Conservation (phyloP, 2,113 vertebrate genomes). For the Macquaria ambigua region DNA sequence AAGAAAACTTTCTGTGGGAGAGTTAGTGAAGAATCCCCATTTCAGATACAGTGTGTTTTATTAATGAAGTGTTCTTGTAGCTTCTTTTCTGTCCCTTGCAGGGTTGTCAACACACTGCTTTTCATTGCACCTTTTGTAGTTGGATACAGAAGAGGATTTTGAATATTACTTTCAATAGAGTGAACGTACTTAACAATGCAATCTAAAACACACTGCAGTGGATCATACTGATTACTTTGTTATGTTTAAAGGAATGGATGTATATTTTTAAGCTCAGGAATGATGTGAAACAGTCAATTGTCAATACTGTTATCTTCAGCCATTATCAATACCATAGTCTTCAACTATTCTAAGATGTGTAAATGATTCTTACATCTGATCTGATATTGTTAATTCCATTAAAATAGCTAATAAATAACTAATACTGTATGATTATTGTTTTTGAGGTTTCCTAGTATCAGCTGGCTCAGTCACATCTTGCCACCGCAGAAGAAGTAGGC, state of each 20-base stretch:
- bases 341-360: background rate
- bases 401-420: background rate
- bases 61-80: slow-evolving; percentile 12
- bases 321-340: background rate
- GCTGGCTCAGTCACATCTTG: background rate
- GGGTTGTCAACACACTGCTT: slow-evolving; percentile 10
- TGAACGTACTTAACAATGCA: background rate
- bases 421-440: background rate
- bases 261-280: background rate
- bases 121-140: slow-evolving; percentile 20
- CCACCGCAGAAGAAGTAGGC: background rate
- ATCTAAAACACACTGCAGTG: slow-evolving; percentile 1
- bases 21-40: slow-evolving; percentile 20
- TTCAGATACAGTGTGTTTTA: slow-evolving; percentile 11
- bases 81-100: background rate
- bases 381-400: background rate
- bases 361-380: background rate
- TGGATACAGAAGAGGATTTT: slow-evolving; percentile 13
- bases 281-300: background rate
- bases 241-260: slow-evolving; percentile 1
- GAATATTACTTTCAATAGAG: slow-evolving; percentile 4
- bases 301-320: no score
- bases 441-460: background rate
- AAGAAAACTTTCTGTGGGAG: slow-evolving; percentile 34
- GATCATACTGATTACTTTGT: background rate